Percentiles rank a stretch among this genome's conserved stretches.
Conservation (phyloP, 2,888 invertebrate genomes). For the Noctua comes region DNA sequence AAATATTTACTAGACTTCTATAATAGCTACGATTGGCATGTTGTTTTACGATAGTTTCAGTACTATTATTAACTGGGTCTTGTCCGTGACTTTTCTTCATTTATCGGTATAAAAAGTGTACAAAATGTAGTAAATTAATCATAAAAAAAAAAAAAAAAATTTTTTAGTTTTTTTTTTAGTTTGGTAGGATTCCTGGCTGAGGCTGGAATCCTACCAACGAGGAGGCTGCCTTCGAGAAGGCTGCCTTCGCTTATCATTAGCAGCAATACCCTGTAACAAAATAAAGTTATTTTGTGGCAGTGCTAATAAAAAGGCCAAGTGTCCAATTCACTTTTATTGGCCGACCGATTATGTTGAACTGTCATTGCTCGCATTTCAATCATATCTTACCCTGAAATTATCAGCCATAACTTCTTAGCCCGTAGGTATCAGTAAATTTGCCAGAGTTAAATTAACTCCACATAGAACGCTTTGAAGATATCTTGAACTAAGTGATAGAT, state of each 20-base stretch:
- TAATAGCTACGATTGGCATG: neutral
- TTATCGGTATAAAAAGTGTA: neutral
- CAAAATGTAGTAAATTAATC: too few relatives aligned
- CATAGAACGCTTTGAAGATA: neutral
- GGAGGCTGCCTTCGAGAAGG: too few relatives aligned
- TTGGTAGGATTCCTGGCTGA: neutral
- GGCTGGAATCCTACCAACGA: too few relatives aligned
- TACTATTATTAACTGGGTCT: neutral
- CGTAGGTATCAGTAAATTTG: neutral
- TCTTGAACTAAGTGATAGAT: neutral
- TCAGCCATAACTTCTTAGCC: constrained; percentile 1
- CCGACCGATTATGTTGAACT: neutral
- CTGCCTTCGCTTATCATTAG: neutral
- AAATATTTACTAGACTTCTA: neutral
- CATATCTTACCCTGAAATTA: neutral
- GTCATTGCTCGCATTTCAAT: constrained; percentile 10
- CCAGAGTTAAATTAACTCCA: neutral
- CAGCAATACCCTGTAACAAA: neutral
- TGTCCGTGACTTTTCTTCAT: neutral
- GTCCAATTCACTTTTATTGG: constrained; percentile 3
- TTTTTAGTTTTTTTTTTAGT: too few relatives aligned
- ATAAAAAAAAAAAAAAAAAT: too few relatives aligned
- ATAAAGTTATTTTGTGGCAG: neutral
- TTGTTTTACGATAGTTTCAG: constrained; percentile 10
- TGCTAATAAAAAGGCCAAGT: neutral